A percentile compares a stretch with the other conserved stretches of the same genome.
Conservation (phyloP, 2,113 vertebrate genomes). For the Laticauda colubrina region DNA sequence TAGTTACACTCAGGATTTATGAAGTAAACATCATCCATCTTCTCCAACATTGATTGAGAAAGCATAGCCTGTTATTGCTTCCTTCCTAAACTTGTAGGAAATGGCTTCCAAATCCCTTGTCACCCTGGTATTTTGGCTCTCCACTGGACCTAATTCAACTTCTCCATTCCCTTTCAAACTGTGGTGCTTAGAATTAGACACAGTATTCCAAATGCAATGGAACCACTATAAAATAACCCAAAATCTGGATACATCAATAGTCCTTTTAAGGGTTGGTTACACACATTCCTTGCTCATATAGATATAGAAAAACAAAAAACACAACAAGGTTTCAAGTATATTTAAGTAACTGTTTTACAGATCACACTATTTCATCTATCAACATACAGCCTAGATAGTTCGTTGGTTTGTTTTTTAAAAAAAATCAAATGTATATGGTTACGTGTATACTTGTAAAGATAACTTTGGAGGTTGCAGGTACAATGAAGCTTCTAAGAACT, state of each 20-base stretch:
- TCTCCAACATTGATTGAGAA: background rate
- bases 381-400: background rate
- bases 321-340: background rate
- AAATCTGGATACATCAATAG: background rate
- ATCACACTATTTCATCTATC: background rate
- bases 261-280: background rate
- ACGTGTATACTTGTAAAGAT: background rate
- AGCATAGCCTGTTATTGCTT: background rate
- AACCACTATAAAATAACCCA: background rate
- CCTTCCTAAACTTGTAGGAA: background rate
- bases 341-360: background rate
- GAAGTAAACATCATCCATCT: background rate
- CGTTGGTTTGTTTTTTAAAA: background rate
- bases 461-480: background rate
- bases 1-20: background rate
- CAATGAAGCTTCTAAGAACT: background rate
- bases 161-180: background rate
- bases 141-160: background rate
- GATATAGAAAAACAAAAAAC: background rate
- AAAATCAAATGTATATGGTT: background rate
- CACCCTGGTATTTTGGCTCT: background rate
- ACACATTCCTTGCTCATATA: background rate
- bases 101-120: background rate
- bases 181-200: background rate
- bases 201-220: background rate